Evolutionary conservation across 2,113 vertebrate species (phyloP), one percentile per base, ranked within the genome.

Genomic region (Alligator mississippiensis): DNA sequence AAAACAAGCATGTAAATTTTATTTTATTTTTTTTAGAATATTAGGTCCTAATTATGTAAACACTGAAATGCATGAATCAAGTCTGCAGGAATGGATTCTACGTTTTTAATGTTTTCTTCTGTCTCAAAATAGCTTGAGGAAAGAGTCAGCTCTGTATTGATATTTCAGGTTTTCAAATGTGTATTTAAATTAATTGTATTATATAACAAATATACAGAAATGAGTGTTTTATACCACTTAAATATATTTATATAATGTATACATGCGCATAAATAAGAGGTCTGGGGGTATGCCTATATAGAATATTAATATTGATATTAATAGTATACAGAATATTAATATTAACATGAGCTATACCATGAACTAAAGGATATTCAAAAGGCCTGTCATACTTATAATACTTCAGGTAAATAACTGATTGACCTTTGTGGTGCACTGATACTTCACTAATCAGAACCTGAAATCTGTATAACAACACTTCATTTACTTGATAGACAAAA

Each of bases 401-500:
- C 97, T 96, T 97, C 97, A 98, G 97, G 97, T 98, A 98, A 98
- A 98, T 98, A 98, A 98, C 98, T 98, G 98, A 98, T 98, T 98
- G 98, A 98, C 98, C 98, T 98, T 98, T 98, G 96, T 97, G 97
- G 98, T 96, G 97, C 96, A 96, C 98, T 97, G 98, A 98, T 98
- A 98, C 98, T 98, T 98, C 97, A 96, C 97, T 98, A 98, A 98
- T 99, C 98, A 98, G 98, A 98, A 98, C 97, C 98, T 98, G 98
- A 98, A 98, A 99, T 98, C 98, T 98, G 98, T 98, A 98, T 98
- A 98, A 98, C 97, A 98, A 98, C 98, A 98, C 98, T 98, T 98
- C 98, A 98, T 98, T 98, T 98, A 98, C 98, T 98, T 98, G 98
- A 98, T 98, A 98, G 98, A 98, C 98, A 98, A 98, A 98, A 98